Base-by-base conservation (phyloP, 2,888 invertebrate species). In the Stenodema calcarata region DNA sequence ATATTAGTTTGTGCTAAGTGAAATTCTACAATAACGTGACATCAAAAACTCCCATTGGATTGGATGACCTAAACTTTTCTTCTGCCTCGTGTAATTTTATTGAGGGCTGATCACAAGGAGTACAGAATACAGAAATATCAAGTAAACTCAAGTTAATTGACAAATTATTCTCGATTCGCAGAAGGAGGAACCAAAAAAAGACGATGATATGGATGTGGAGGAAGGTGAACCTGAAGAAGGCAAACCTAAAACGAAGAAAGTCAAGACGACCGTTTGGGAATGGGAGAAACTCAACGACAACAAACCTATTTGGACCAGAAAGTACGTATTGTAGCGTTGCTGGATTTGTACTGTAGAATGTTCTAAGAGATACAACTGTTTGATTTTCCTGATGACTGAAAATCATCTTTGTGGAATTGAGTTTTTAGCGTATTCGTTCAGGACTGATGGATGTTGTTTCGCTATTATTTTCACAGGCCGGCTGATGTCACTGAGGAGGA, bases 281-380 rank as follows among this genome's bases (percentile, higher is more conserved):
- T 99, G 99, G 99, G 96, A 97, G 91, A 92, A 98, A 54, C 94
- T 99, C 91, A 99, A 99, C 91, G 97, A 97, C 91, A 96, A 97
- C 91, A 99, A 99, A 92, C 99, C 99, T 23, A 97, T 99, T 91
- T 99, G 99, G 99, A 98, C 98, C 28, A 93, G 98, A 90, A 99
- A 99, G 84, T 84, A 28, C 42, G 84, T 93, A 27, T 50, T 18
- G 6, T 35, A 35, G 35, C 35, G 7, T 35, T 35, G 35, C n/a
- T n/a, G n/a, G n/a, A n/a, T n/a, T n/a, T n/a, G n/a, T n/a, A n/a
- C n/a, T n/a, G n/a, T n/a, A n/a, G 35, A 4, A 2, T 35, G 35
- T 7, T 7, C 7, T 35, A 2, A 35, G 2, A 35, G 35, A 4
- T 35, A 4, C 35, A 35, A 2, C 7, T 35, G 35, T 35, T 7